Base-by-base conservation (phyloP, 2,113 vertebrate genomes). In the Aplodontia rufa region DNA sequence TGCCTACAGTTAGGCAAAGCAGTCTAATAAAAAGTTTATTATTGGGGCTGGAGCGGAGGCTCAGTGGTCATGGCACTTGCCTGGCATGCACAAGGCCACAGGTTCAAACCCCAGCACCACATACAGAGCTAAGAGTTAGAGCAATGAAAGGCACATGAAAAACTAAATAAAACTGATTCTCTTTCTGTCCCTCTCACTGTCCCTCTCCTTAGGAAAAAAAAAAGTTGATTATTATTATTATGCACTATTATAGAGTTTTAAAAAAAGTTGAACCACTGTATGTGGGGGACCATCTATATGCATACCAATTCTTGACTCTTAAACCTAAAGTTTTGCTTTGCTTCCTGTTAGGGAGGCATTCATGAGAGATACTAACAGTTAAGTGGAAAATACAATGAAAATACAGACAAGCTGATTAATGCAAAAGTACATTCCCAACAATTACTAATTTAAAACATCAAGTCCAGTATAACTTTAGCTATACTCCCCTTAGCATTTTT, bases 231-330 rank as follows among this genome's bases (percentile, higher is more conserved):
- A 86, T 42, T 66, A 84, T 47, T 58, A 32, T 64, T 17, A 22
- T 30, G 30, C 37, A 53, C 6, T 5, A 24, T 20, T 66, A 17
- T n/a, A 13, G 58, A 32, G 20, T 19, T 1, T 20, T 76, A 82
- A 69, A 53, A 35, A 76, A 72, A 26, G 1, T 40, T 8, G 8
- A 66, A 80, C 19, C 19, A 60, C 9, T 32, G 1, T 28, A 45
- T 47, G 7, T 24, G n/a, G 16, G n/a, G 30, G 6, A 32, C 17
- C 20, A 9, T 32, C 16, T 30, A 20, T 11, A 84, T 37, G 42
- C 1, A 95, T 17, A n/a, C 64, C 6, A 32, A 92, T 94, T 91
- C 62, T 85, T 89, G 93, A 88, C 28, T 60, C 45, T 80, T 82
- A 42, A n/a, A 79, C 17, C 30, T 53, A 84, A 37, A 94, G 17